Evolutionary conservation across 2,888 invertebrate genomes (phyloP).

Genomic region (Tubiluchus corallicola): DNA sequence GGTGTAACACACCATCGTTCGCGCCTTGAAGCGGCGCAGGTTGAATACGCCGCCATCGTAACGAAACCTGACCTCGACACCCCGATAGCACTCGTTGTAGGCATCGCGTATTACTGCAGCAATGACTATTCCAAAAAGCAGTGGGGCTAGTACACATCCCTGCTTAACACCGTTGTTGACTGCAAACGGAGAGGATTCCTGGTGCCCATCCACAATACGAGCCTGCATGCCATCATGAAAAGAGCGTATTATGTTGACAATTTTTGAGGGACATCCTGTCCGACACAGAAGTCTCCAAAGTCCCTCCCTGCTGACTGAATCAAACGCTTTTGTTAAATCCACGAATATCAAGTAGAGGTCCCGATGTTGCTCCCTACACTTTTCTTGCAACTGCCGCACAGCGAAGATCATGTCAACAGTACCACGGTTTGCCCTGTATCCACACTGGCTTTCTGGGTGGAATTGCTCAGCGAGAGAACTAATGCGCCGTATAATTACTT

Average conservation of each 20-base stretch:
- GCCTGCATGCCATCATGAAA: constrained; percentile 9
- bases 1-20: too few species aligned
- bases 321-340: constrained; percentile 13
- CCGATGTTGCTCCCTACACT: too few species aligned
- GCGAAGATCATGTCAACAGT: too few species aligned
- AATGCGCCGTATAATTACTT: too few species aligned
- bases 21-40: too few species aligned
- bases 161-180: constrained; percentile 11
- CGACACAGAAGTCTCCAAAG: constrained; percentile 10
- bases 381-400: too few species aligned
- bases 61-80: too few species aligned
- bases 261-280: constrained; percentile 15
- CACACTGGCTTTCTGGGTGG: too few species aligned
- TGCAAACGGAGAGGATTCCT: constrained; percentile 5
- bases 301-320: constrained; percentile 11
- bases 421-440: background rate
- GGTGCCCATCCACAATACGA: constrained; percentile 1
- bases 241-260: constrained; percentile 15
- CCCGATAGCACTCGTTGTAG: too few species aligned
- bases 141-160: constrained; percentile 11
- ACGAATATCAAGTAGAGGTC: constrained; percentile 11
- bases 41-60: too few species aligned
- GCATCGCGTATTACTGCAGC: too few species aligned
- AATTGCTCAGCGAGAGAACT: too few species aligned
- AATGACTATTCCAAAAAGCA: constrained; percentile 8